Conservation (phyloP, 2,888 invertebrate species). For the Incurvaria masculella region DNA sequence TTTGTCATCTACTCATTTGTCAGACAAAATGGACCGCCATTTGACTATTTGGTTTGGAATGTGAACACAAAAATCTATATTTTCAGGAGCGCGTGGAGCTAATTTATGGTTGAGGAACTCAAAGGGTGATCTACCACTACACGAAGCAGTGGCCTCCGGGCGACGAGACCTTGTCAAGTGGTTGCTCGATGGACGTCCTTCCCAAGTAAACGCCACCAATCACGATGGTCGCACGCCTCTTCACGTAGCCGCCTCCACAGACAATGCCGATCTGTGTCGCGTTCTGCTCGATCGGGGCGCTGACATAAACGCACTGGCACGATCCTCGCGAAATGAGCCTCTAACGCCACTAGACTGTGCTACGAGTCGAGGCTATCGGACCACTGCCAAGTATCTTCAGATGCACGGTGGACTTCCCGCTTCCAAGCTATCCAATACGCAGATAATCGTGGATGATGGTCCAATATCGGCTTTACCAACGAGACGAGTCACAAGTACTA, state of each 20-base stretch:
- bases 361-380: slow-evolving; percentile 78
- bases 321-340: slow-evolving; percentile 78
- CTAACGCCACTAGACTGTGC: slow-evolving; percentile 93
- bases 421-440: slow-evolving; percentile 57
- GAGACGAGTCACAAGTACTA: slow-evolving; percentile 49
- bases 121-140: slow-evolving; percentile 91
- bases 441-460: slow-evolving; percentile 44
- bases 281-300: slow-evolving; percentile 81
- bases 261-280: slow-evolving; percentile 91
- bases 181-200: slow-evolving; percentile 79
- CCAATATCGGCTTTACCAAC: slow-evolving; percentile 43
- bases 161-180: slow-evolving; percentile 85
- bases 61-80: no score
- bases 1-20: no score
- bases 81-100: slow-evolving; percentile 60
- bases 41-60: no score
- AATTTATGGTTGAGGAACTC: slow-evolving; percentile 92
- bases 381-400: slow-evolving; percentile 90
- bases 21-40: no score
- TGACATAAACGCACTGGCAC: slow-evolving; percentile 78
- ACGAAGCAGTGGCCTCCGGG: slow-evolving; percentile 94
- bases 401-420: slow-evolving; percentile 87
- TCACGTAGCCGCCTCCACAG: slow-evolving; percentile 92
- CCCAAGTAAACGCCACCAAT: slow-evolving; percentile 83
- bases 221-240: slow-evolving; percentile 91